These are phyloP conservation scores for Lordiphosa collinella DNA, from an alignment of 1,140 invertebrate species.

Conservation along the genomic window DNA sequence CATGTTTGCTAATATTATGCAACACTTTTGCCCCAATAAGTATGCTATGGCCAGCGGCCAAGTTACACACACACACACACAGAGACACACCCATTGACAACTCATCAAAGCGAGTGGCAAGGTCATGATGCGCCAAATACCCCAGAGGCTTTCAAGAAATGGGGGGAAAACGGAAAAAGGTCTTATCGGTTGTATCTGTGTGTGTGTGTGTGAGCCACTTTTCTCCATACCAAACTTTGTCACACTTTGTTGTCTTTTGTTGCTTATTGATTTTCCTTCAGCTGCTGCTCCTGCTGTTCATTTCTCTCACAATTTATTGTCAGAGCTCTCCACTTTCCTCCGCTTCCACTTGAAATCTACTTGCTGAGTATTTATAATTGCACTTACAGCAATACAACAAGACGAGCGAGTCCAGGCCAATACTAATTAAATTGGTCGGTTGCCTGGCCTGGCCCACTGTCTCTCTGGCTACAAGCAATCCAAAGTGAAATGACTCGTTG, in stretches of 20 bases:
- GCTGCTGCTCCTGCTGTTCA: background rate
- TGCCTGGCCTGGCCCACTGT: background rate
- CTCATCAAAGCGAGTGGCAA: slow-evolving; percentile 61
- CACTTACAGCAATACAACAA: slow-evolving; percentile 44
- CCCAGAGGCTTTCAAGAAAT: slow-evolving; percentile 58
- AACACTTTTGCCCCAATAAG: slow-evolving; percentile 68
- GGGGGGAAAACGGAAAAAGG: slow-evolving; percentile 46
- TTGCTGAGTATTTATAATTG: slow-evolving; percentile 68
- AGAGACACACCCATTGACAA: slow-evolving; percentile 55
- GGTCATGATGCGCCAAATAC: slow-evolving; percentile 70
- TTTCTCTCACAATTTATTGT: no score
- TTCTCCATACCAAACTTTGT: slow-evolving; percentile 42
- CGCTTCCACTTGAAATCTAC: slow-evolving; percentile 41
- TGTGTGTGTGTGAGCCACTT: slow-evolving; percentile 35
- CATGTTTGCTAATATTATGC: slow-evolving; percentile 61
- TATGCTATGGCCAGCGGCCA: slow-evolving; percentile 31
- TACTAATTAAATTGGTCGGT: slow-evolving; percentile 70
- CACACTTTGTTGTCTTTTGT: slow-evolving; percentile 34
- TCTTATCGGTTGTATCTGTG: slow-evolving; percentile 31
- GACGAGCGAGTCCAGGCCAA: slow-evolving; percentile 15
- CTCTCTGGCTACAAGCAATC: slow-evolving; percentile 24
- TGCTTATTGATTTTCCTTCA: background rate
- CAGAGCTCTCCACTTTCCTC: slow-evolving; percentile 22
- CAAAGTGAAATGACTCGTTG: slow-evolving; percentile 42
- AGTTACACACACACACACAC: slow-evolving; percentile 8